Evolutionary conservation across 2,113 vertebrate genomes (phyloP).

Genomic region (Mesocricetus auratus): DNA sequence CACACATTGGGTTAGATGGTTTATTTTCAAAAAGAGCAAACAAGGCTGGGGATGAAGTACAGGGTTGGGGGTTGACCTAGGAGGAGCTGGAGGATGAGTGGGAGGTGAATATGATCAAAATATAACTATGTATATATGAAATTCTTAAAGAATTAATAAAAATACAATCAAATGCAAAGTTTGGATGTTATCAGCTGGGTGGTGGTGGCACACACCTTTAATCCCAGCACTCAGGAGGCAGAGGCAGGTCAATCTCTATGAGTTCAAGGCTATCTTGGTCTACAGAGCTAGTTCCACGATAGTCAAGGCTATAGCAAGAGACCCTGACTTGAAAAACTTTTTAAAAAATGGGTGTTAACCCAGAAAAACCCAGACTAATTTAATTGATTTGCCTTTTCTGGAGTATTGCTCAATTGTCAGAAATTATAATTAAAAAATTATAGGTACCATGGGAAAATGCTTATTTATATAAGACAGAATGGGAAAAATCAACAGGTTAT

Average conservation of each 20-base stretch:
- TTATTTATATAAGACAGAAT: not conserved
- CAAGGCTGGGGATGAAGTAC: too few species aligned
- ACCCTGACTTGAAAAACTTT: not conserved
- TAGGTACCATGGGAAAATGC: not conserved
- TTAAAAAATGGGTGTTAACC: not conserved
- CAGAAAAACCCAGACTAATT: not conserved
- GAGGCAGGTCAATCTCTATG: not conserved
- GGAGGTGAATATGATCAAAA: not conserved
- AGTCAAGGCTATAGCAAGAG: not conserved
- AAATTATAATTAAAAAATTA: not conserved
- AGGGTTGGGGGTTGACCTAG: not conserved
- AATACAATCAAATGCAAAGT: not conserved
- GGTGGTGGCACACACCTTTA: not conserved
- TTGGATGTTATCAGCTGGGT: not conserved
- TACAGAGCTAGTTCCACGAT: not conserved
- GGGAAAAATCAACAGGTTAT: not conserved
- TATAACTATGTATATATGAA: too few species aligned
- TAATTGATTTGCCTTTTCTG: not conserved
- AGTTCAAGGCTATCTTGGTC: not conserved
- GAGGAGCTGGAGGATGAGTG: not conserved
- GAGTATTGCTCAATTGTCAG: not conserved
- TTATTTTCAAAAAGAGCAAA: not conserved
- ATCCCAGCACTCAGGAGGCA: not conserved
- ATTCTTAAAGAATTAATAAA: not conserved
- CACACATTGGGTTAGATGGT: not conserved